Base-by-base conservation (phyloP, 2,888 invertebrate species). In the Congeria kusceri region DNA sequence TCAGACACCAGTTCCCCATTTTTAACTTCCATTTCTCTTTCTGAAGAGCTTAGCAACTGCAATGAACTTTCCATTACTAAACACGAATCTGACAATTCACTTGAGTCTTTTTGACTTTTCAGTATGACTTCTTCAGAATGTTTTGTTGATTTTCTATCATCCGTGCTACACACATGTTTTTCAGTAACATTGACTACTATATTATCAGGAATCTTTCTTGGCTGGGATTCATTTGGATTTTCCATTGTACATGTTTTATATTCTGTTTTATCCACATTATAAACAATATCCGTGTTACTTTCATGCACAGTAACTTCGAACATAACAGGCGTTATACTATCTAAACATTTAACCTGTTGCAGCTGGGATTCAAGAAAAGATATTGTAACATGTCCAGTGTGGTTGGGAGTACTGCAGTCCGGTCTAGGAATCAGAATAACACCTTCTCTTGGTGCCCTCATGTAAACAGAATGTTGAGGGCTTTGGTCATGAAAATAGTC, bases 201-300 rank as follows among this genome's bases (percentile, higher is more conserved):
- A 39, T 82, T 87, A 57, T 90, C 88, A 25, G 91, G 90, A 66
- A 86, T 71, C 1, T 72, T 77, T 28, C 73, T 73, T 28, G 77
- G 77, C 53, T 53, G 39, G 39, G 39, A 13, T 28, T 80, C 79
- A 59, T 49, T 77, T 62, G 77, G 81, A 69, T 80, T 85, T 70
- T 80, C 70, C 23, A 88, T 53, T 11, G 87, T 69, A 66, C 86
- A 87, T 18, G 88, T 87, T 65, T 85, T 89, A 70, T 89, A 88
- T 66, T 91, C 90, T 49, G 89, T 89, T 46, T 86, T 89, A 44
- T 87, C 88, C 32, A 91, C 87, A 86, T 89, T 91, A 65, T 91
- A 91, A 46, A 80, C 56, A 53, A 90, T 81, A 67, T 89, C 89
- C 15, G 89, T 88, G 73, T 87, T 86, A 53, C 88, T 86, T 71